Evolutionary conservation across 30 jellyfish, hydroid and myxozoan genomes (phyloP).

Genomic region (Cassiopea andromeda): DNA sequence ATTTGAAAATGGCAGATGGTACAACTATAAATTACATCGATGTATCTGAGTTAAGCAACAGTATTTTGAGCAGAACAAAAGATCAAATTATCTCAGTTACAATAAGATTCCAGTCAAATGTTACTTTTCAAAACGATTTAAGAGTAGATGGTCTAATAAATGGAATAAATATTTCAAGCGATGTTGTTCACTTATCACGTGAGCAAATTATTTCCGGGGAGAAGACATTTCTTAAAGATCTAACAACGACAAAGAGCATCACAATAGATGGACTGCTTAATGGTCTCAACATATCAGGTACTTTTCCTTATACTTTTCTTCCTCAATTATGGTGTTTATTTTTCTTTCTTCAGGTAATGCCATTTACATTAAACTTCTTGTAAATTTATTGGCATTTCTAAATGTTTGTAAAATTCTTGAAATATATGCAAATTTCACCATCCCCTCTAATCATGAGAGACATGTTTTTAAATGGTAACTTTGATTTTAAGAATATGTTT

Average conservation of each 20-base stretch:
- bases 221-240: constrained; percentile 30
- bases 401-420: no score
- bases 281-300: constrained; percentile 68
- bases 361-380: neutral
- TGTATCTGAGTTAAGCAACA: constrained; percentile 71
- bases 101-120: constrained; percentile 26
- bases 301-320: neutral
- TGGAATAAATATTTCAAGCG: constrained; percentile 74
- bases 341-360: neutral
- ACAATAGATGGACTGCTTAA: constrained; percentile 60
- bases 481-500: no score
- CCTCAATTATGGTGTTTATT: neutral
- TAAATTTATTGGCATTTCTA: no score
- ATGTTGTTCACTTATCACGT: constrained; percentile 59
- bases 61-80: constrained; percentile 46
- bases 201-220: constrained; percentile 61
- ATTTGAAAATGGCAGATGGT: constrained; percentile 55
- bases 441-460: no score
- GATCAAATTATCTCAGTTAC: constrained; percentile 66
- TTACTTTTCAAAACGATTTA: constrained; percentile 19
- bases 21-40: constrained; percentile 73
- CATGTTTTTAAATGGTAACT: no score
- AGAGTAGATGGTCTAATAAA: constrained; percentile 67
- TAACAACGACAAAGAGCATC: constrained; percentile 9
- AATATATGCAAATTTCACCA: no score